Base-by-base conservation (phyloP, 2,113 vertebrate species). In the Odobenus rosmarus region DNA sequence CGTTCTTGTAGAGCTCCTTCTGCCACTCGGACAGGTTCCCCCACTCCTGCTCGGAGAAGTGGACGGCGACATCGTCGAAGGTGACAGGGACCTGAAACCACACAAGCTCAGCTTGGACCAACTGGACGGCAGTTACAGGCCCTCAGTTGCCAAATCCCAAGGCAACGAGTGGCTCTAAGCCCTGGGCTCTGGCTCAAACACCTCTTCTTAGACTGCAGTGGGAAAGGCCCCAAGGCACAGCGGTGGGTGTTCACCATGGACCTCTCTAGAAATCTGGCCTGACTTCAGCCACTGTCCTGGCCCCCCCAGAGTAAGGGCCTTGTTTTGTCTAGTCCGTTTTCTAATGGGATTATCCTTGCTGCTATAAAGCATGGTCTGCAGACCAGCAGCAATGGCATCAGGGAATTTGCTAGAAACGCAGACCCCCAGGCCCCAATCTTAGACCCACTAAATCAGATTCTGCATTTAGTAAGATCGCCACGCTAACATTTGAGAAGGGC, bases 31-130 rank as follows among this genome's bases (percentile, higher is more conserved):
- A 98, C 74, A 99, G 97, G 12, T 86, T 81, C 12, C 97, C 97
- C 99, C 99, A 99, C 93, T 99, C 99, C 97, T 98, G 96, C 95
- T 98, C 85, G 0, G 99, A 99, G 98, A 99, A 99, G 57, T 98
- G 98, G 97, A 98, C 98, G 0, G 98, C 98, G 2, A 98, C 57
- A 0, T 99, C 98, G 23, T 99, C 98, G 1, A 99, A 99, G 0
- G 98, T 98, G 16, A 98, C 61, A 0, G 98, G 98, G 7, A 98
- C 99, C 99, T 99, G 98, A 10, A 98, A 98, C 0, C 93, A 97
- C 96, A 97, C 19, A 5, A 14, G 11, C 21, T 96, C 57, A 39
- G 59, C 21, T 7, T 8, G 0, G 19, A 84, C 42, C 31, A 15
- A 7, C 13, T 4, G 21, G 7, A 24, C 0, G 13, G 42, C 7